A percentile compares a stretch with the other conserved stretches of the same genome.
phyloP scores from a whole-genome alignment of 2,113 vertebrate genomes.

The Trichomycterus rosablanca region DNA sequence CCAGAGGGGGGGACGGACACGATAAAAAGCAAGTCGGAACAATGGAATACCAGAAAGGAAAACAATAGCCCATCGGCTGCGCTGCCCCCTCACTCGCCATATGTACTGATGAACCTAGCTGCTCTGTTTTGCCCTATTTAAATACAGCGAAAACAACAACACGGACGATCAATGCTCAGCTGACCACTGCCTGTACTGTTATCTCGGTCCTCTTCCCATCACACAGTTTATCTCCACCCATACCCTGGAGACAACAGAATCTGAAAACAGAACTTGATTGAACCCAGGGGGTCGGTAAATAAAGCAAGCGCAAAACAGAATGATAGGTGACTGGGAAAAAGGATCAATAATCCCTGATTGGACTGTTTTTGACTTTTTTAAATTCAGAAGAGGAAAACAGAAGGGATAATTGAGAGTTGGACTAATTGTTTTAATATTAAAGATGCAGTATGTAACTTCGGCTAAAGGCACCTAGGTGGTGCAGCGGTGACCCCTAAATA shows the following conservation, averaged over 20 bases:
- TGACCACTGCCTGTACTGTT: constrained; percentile 16
- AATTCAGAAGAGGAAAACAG: too few species aligned
- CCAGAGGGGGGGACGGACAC: background rate
- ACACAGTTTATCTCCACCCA: constrained; percentile 36
- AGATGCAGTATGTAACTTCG: too few species aligned
- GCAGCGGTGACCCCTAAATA: too few species aligned
- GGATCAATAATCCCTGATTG: constrained; percentile 22
- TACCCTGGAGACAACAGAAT: constrained; percentile 27
- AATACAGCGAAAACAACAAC: constrained; percentile 8
- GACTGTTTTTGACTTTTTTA: background rate
- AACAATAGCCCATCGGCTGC: constrained; percentile 22
- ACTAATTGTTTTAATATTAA: too few species aligned
- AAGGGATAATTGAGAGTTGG: too few species aligned
- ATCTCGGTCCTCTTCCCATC: constrained; percentile 27
- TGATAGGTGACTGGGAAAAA: background rate
- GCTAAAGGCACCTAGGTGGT: too few species aligned
- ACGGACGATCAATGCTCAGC: constrained; percentile 29
- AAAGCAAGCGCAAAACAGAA: constrained; percentile 24
- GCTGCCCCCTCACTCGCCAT: constrained; percentile 6
- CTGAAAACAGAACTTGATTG: constrained; percentile 34
- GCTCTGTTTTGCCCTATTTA: constrained; percentile 13
- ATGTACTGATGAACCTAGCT: constrained; percentile 11
- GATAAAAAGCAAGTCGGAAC: constrained; percentile 15
- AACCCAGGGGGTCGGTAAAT: constrained; percentile 31
- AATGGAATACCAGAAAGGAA: constrained; percentile 27